These are phyloP conservation scores for Centroberyx gerrardi DNA, from an alignment of 2,797 vertebrate species.

Conservation along the genomic window DNA sequence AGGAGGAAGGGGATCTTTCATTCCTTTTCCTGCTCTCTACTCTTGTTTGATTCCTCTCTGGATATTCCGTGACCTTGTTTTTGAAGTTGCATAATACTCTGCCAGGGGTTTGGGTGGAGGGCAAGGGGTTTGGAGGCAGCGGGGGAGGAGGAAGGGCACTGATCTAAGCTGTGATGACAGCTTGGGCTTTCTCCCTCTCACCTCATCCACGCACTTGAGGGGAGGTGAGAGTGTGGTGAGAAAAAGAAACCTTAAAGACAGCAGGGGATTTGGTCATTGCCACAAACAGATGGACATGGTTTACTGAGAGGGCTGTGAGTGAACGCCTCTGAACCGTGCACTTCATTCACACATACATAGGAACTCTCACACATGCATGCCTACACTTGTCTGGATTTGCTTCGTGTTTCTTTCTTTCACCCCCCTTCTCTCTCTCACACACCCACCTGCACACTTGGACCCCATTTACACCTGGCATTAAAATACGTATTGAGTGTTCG, in stretches of 20 bases:
- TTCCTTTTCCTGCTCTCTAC: constrained; percentile 30
- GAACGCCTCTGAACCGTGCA: constrained; percentile 51
- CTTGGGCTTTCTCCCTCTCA: constrained; percentile 74
- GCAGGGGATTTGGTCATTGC: constrained; percentile 53
- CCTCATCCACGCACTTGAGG: constrained; percentile 67
- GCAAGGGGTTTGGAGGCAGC: constrained; percentile 53
- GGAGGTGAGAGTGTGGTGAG: constrained; percentile 68
- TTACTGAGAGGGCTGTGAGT: constrained; percentile 41
- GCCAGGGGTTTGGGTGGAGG: constrained; percentile 71
- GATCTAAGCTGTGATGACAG: constrained; percentile 82
- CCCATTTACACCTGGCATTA: too few species aligned
- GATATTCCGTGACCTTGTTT: constrained; percentile 73
- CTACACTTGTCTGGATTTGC: too few species aligned
- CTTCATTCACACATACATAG: constrained; percentile 58
- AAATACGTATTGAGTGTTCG: too few species aligned
- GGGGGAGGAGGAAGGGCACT: constrained; percentile 62
- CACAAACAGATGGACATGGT: constrained; percentile 28
- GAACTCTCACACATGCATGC: constrained; percentile 46
- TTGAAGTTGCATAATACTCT: constrained; percentile 68
- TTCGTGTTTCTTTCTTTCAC: not conserved
- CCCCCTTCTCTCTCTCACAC: not conserved
- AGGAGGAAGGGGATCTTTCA: constrained; percentile 30
- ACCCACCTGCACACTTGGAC: constrained; percentile 22
- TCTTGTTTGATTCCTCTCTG: constrained; percentile 56
- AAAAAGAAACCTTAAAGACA: constrained; percentile 63